Conservation (phyloP, 2,113 vertebrate species). For the Psephotus haematonotus region DNA sequence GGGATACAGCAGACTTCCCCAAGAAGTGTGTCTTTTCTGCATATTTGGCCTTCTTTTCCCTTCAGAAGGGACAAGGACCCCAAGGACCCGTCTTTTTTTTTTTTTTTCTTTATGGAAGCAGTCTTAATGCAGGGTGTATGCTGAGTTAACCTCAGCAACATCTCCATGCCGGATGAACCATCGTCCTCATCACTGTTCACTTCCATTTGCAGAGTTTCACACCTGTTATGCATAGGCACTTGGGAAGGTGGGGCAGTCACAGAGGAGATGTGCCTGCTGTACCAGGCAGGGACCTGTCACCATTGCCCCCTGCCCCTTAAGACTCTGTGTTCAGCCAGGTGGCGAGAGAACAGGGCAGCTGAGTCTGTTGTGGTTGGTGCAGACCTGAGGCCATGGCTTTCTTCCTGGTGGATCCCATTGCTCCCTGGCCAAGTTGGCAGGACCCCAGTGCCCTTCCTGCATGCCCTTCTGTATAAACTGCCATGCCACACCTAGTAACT, state of each 20-base stretch:
- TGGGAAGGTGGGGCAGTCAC: background rate
- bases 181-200: background rate
- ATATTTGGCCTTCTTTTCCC: background rate
- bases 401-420: background rate
- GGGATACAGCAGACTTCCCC: background rate
- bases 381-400: background rate
- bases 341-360: background rate
- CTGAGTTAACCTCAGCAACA: background rate
- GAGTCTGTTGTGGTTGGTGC: background rate
- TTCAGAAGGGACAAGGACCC: background rate
- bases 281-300: background rate
- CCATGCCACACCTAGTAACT: background rate
- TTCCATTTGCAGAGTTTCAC: background rate
- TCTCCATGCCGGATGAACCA: background rate
- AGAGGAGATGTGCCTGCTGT: background rate
- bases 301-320: background rate
- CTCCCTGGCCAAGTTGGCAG: background rate
- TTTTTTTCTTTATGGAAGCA: background rate
- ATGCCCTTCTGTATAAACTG: background rate
- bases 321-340: background rate
- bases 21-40: background rate
- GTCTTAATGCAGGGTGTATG: background rate
- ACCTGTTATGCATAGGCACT: background rate
- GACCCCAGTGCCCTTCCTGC: background rate
- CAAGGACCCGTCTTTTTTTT: background rate